A percentile compares a stretch with the other conserved stretches of the same genome.
phyloP scores from a whole-genome alignment of 2,797 vertebrate genomes.

The Pangasius djambal region DNA sequence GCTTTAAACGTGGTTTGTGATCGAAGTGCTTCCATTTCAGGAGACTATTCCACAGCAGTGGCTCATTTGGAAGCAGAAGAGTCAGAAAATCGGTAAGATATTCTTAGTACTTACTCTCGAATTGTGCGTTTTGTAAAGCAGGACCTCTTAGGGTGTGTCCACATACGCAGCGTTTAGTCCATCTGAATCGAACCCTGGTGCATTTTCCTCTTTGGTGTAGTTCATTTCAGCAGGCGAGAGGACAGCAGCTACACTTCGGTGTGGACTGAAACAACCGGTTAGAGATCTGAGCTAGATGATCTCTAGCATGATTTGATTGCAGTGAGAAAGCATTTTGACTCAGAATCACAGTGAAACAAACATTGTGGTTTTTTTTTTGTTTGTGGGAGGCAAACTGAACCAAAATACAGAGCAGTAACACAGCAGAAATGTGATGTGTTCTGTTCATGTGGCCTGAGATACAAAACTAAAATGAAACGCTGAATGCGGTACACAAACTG shows the following conservation, averaged over 20 bases:
- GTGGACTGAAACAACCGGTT: too few species aligned
- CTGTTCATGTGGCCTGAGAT: neutral
- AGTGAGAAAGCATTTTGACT: neutral
- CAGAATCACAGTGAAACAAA: neutral
- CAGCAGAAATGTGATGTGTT: neutral
- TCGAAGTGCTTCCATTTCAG: constrained; percentile 59
- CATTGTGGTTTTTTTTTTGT: neutral
- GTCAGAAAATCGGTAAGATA: constrained; percentile 74
- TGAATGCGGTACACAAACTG: neutral
- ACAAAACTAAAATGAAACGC: neutral
- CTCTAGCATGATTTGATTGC: too few species aligned
- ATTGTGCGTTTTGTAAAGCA: neutral
- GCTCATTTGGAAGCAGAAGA: constrained; percentile 81
- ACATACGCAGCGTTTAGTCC: neutral
- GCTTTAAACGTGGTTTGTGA: neutral
- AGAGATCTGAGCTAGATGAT: neutral
- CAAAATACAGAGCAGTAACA: neutral
- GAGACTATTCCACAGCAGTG: constrained; percentile 77
- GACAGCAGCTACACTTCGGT: neutral
- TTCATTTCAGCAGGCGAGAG: neutral
- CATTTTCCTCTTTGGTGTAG: neutral
- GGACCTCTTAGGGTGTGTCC: neutral
- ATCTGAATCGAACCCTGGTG: neutral
- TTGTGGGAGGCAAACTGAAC: neutral
- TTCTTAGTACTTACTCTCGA: neutral